phyloP scores from a whole-genome alignment of 2,113 vertebrate genomes.

The Boleophthalmus pectinirostris region DNA sequence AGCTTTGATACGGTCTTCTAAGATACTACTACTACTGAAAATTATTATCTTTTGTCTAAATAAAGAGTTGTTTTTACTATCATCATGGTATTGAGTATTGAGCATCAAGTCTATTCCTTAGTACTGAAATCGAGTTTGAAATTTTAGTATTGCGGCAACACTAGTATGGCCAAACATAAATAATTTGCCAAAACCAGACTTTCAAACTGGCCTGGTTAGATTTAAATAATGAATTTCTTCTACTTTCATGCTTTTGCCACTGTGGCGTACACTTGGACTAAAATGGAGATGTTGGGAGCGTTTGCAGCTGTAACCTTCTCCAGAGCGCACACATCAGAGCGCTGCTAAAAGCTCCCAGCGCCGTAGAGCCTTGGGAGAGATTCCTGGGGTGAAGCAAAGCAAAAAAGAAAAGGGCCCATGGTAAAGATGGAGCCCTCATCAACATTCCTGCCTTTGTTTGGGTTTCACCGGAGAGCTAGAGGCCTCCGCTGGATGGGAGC shows the following conservation, averaged over 20 bases:
- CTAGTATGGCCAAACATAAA: too few relatives aligned
- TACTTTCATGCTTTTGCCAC: not conserved
- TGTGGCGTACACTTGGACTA: slow-evolving; percentile 35
- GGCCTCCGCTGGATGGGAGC: slow-evolving; percentile 63
- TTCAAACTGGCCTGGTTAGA: not conserved
- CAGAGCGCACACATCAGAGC: slow-evolving; percentile 59
- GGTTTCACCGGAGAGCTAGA: slow-evolving; percentile 70
- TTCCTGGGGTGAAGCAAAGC: slow-evolving; percentile 70
- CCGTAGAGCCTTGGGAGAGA: slow-evolving; percentile 70
- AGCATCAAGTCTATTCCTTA: too few relatives aligned
- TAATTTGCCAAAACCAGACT: not conserved
- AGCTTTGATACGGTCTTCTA: too few relatives aligned
- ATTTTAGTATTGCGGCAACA: too few relatives aligned
- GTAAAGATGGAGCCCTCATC: slow-evolving; percentile 75
- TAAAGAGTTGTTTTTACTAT: too few relatives aligned
- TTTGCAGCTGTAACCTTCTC: slow-evolving; percentile 58
- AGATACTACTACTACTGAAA: too few relatives aligned
- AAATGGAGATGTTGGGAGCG: slow-evolving; percentile 60
- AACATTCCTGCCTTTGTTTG: slow-evolving; percentile 78
- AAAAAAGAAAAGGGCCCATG: slow-evolving; percentile 50
- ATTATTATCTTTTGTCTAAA: too few relatives aligned
- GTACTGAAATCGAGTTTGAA: too few relatives aligned
- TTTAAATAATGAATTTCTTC: not conserved
- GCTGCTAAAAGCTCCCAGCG: slow-evolving; percentile 68
- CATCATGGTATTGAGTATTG: too few relatives aligned